Evolutionary conservation across 2,113 vertebrate genomes (phyloP), one percentile per base, ranked within the genome.

Genomic region (Mus spicilegus): DNA sequence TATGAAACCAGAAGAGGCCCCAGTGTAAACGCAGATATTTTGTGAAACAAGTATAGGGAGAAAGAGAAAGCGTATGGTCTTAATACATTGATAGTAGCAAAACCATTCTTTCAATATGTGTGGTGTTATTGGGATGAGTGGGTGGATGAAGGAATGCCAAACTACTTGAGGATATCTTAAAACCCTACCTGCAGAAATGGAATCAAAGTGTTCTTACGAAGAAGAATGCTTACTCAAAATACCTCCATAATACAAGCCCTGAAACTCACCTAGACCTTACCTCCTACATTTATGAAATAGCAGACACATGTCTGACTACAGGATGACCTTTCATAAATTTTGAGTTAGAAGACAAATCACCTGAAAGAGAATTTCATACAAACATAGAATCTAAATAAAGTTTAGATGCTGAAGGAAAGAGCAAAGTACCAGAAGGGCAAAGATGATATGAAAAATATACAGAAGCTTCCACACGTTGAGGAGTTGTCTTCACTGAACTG

Each of bases 191-290:
- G 30, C 80, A 26, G 17, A 78, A 87, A 69, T 8, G 3, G 3
- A 78, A 12, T 22, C 46, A 80, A 86, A 11, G 36, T 81, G 87
- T 54, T 16, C 75, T 90, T 87, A 70, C 36, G 77, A 72, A 87
- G 89, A 90, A 30, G 4, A 82, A 69, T 87, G 10, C 9, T 56
- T 67, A 9, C 54, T 87, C 81, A 69, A 95, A 90, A 95, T 90
- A 8, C 84, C 8, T 20, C 69, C 28, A 22, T 22, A 63, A 36
- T 72, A n/a, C 39, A 81, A 87, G 73, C 1, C 87, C 77, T 8
- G 75, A 69, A 93, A 36, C 72, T 24, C 33, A 26, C 33, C 7
- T 58, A 42, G n/a, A 76, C 46, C 49, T 49, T 26, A 26, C 12
- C 39, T 94, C 26, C 24, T 16, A 61, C 73, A 61, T 67, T 87